Evolutionary conservation across 2,113 vertebrate genomes (phyloP), one percentile per base, ranked within the genome.

Genomic region (Thunnus thynnus): DNA sequence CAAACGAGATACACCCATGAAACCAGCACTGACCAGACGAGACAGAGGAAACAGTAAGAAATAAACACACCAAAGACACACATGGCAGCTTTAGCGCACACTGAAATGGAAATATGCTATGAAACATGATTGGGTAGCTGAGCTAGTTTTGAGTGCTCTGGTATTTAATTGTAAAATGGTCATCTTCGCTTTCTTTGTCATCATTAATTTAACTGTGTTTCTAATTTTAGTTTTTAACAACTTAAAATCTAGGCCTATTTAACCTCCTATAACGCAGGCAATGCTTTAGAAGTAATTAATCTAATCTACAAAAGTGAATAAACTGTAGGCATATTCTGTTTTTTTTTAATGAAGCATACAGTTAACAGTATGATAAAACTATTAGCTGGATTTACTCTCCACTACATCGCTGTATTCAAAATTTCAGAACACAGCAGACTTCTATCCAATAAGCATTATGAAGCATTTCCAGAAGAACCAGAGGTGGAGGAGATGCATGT

Each of bases 1-100:
- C 3, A 83, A 71, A 65, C 36, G 5, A 69, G 90, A 89, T 47
- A 92, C 90, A 11, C 86, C 91, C 0, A 0, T 83, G 65, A 92
- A 86, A 52, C 1, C 11, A 3, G 4, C 46, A 4, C 17, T 13
- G 7, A n/a, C 27, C 30, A 75, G 67, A 60, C 13, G 57, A 54
- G 0, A 36, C 32, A 36, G 32, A 36, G 7, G 32, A 41, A 9
- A 13, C 6, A 52, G 93, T 93, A 87, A 90, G 87, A 88, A 64
- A 36, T 7, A 18, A 5, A 22, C 55, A 52, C 11, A n/a, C 9
- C 22, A 3, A 18, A 70, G 20, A 73, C 66, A 62, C 41, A 18
- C 11, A 47, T 41, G 36, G 1, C 2, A 41, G 7, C 2, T 41
- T 41, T 41, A 2, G 9, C 36, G 36, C 8, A 41, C 6, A 41